These are phyloP conservation scores for Saccostrea echinata DNA, from an alignment of 1,140 invertebrate species.

Conservation along the genomic window DNA sequence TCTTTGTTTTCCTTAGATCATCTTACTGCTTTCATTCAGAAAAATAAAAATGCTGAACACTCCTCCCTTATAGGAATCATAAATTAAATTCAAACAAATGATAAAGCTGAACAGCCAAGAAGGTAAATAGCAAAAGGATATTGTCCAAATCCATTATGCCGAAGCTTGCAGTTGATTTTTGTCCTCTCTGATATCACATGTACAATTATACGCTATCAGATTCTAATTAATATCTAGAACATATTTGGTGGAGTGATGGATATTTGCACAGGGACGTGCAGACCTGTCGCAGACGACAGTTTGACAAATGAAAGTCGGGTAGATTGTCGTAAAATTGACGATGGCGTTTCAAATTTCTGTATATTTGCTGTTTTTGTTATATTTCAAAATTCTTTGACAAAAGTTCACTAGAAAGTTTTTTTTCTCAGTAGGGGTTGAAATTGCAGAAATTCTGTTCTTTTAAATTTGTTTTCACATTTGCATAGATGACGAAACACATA, in stretches of 20 bases:
- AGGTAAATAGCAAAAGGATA: background rate
- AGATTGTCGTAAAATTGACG: conserved; percentile 7
- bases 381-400: background rate
- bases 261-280: conserved; percentile 30
- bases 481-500: conserved; percentile 20
- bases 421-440: background rate
- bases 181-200: conserved; percentile 30
- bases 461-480: background rate
- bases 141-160: conserved; percentile 24
- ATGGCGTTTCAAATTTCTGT: conserved; percentile 1
- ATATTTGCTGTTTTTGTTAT: background rate
- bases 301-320: conserved; percentile 36
- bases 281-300: conserved; percentile 28
- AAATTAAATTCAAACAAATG: conserved; percentile 24
- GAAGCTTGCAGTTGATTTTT: conserved; percentile 9
- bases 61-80: conserved; percentile 25
- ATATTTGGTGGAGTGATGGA: conserved; percentile 8
- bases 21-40: conserved; percentile 28
- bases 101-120: conserved; percentile 8
- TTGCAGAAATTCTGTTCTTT: background rate
- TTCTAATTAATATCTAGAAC: conserved; percentile 34
- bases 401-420: background rate
- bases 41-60: conserved; percentile 16
- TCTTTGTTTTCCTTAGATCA: conserved; percentile 20
- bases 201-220: conserved; percentile 32